Percentiles rank a stretch among this genome's conserved stretches.
Evolutionary conservation across 2,888 invertebrate genomes (phyloP).

Genomic region (Volucella zonaria): DNA sequence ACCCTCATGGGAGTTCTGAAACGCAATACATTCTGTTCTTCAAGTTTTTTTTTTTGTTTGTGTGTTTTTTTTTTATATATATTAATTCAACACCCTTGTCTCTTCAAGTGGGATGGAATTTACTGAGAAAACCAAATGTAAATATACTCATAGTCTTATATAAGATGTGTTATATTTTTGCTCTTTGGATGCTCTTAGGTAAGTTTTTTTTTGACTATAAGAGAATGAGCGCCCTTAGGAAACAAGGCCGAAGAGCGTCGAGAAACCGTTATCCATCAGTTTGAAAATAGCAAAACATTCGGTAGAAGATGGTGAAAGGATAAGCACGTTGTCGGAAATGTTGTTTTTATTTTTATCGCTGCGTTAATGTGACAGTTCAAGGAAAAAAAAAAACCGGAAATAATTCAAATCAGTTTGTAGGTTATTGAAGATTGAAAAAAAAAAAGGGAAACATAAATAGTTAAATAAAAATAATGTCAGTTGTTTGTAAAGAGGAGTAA

Average conservation of each 20-base stretch:
- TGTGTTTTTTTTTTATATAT: too few species aligned
- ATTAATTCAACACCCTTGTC: slow-evolving; percentile 60
- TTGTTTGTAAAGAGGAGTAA: too few species aligned
- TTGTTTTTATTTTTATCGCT: slow-evolving; percentile 1
- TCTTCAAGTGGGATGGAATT: slow-evolving; percentile 32
- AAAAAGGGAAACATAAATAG: not conserved
- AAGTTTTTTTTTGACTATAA: slow-evolving; percentile 60
- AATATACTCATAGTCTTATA: too few species aligned
- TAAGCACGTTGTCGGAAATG: slow-evolving; percentile 75
- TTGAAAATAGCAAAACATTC: slow-evolving; percentile 74
- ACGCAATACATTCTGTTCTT: slow-evolving; percentile 28
- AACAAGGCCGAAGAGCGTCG: slow-evolving; percentile 36
- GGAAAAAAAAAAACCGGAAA: slow-evolving; percentile 23
- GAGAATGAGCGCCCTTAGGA: slow-evolving; percentile 33
- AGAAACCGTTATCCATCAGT: slow-evolving; percentile 23
- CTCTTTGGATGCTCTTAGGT: slow-evolving; percentile 50
- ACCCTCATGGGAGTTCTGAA: slow-evolving; percentile 73
- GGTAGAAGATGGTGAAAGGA: slow-evolving; percentile 81
- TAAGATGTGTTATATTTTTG: not conserved
- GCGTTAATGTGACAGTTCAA: slow-evolving; percentile 17
- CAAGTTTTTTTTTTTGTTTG: slow-evolving; percentile 41
- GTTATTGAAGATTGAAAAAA: slow-evolving; percentile 3
- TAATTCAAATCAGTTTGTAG: not conserved
- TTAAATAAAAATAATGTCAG: not conserved
- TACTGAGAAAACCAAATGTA: not conserved